Percentiles rank a stretch among this genome's conserved stretches.
Evolutionary conservation across 2,888 invertebrate species (phyloP).

Genomic region (Stenurella melanura): DNA sequence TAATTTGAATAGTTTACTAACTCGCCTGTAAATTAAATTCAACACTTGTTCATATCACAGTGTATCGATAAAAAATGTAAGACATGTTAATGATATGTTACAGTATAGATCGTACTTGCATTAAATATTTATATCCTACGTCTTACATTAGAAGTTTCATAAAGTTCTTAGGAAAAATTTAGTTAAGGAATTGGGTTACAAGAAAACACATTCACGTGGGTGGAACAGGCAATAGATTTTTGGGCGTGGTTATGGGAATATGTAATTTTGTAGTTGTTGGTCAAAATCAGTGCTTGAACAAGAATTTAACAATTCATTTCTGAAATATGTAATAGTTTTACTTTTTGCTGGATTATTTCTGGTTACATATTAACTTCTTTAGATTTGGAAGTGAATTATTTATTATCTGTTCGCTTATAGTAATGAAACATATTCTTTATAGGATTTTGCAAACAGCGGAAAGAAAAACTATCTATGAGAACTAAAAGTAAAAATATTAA

Average conservation of each 20-base stretch:
- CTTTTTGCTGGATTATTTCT: too few species aligned
- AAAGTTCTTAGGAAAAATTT: slow-evolving; percentile 4
- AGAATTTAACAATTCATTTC: neutral
- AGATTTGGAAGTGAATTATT: too few species aligned
- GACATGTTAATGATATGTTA: slow-evolving; percentile 28
- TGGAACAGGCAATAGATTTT: neutral
- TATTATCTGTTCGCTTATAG: too few species aligned
- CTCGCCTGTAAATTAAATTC: slow-evolving; percentile 18
- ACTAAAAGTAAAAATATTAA: too few species aligned
- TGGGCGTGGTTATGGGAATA: neutral
- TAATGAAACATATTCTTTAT: too few species aligned
- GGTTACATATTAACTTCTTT: too few species aligned
- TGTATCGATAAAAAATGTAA: slow-evolving; percentile 27
- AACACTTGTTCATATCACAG: slow-evolving; percentile 27
- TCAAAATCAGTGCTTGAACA: neutral
- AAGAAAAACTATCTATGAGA: too few species aligned
- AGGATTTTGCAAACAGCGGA: too few species aligned
- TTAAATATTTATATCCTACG: slow-evolving; percentile 12
- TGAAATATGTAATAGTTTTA: neutral
- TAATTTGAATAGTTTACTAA: slow-evolving; percentile 13
- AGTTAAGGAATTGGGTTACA: neutral
- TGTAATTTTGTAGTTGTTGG: neutral
- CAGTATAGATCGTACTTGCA: neutral
- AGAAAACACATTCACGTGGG: neutral
- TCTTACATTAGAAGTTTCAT: neutral